Evolutionary conservation across 2,888 invertebrate species (phyloP).

Genomic region (Trissoscelio sp.): DNA sequence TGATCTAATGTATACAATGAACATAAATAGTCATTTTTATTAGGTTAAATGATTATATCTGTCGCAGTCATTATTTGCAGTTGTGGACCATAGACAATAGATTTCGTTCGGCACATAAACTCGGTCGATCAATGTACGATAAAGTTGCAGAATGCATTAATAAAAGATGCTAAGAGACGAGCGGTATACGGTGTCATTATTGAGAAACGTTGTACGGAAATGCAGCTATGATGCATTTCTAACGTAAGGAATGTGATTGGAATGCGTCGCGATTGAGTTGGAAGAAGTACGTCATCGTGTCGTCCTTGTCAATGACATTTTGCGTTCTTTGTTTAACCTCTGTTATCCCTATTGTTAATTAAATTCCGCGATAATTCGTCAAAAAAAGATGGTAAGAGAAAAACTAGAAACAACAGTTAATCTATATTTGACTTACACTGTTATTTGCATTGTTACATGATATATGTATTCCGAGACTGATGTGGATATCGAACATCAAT

Average conservation of each 20-base stretch:
- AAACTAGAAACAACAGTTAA: too few relatives aligned
- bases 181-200: conserved; percentile 28
- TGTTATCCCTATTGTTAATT: too few relatives aligned
- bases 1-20: too few relatives aligned
- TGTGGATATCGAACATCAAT: conserved; percentile 6
- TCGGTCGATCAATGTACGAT: conserved; percentile 46
- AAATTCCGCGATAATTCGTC: too few relatives aligned
- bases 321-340: not conserved
- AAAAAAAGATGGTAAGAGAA: too few relatives aligned
- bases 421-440: conserved; percentile 29
- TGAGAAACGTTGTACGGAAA: conserved; percentile 44
- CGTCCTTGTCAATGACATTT: conserved; percentile 1
- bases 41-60: too few relatives aligned
- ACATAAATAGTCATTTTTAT: too few relatives aligned
- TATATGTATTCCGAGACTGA: conserved; percentile 3
- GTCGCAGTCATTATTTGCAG: too few relatives aligned
- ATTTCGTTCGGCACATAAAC: conserved; percentile 2
- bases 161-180: conserved; percentile 50
- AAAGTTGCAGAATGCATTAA: conserved; percentile 44
- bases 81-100: not conserved
- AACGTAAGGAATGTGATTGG: conserved; percentile 28
- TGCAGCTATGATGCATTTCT: conserved; percentile 49
- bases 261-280: conserved; percentile 20
- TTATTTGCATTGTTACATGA: conserved; percentile 20
- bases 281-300: not conserved